These are phyloP conservation scores for Hipparchia sbordonii DNA, from an alignment of 2,888 invertebrate genomes.

Conservation along the genomic window DNA sequence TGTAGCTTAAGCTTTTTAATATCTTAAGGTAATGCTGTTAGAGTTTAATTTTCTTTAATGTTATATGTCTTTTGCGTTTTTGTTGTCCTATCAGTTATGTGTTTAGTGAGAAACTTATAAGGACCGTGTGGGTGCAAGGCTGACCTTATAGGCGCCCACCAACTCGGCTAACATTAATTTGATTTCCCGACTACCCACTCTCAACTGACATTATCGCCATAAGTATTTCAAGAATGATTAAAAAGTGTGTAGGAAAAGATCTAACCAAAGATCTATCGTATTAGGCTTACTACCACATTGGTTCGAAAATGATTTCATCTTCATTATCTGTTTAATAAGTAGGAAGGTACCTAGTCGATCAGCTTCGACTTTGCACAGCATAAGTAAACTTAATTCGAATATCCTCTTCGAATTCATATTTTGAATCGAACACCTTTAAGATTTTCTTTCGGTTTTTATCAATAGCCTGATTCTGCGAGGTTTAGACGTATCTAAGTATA, in stretches of 20 bases:
- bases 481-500: too few species aligned
- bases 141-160: constrained; percentile 81
- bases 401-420: too few species aligned
- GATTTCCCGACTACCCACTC: constrained; percentile 76
- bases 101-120: constrained; percentile 70
- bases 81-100: constrained; percentile 33
- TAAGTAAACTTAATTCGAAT: too few species aligned
- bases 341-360: neutral
- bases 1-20: constrained; percentile 17
- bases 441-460: too few species aligned
- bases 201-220: constrained; percentile 64
- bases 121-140: constrained; percentile 81
- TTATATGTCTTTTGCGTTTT: constrained; percentile 44
- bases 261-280: neutral
- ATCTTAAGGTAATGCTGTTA: constrained; percentile 34
- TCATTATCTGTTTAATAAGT: neutral
- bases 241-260: constrained; percentile 29
- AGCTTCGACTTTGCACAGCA: too few species aligned
- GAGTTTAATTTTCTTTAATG: constrained; percentile 42
- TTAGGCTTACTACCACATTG: constrained; percentile 10
- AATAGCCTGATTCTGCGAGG: too few species aligned
- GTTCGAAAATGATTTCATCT: constrained; percentile 17
- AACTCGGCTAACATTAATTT: constrained; percentile 71
- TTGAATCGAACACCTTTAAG: too few species aligned
- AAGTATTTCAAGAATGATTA: constrained; percentile 49